phyloP scores from a whole-genome alignment of 1,140 invertebrate species.

The Zaprionus tsacasi region DNA sequence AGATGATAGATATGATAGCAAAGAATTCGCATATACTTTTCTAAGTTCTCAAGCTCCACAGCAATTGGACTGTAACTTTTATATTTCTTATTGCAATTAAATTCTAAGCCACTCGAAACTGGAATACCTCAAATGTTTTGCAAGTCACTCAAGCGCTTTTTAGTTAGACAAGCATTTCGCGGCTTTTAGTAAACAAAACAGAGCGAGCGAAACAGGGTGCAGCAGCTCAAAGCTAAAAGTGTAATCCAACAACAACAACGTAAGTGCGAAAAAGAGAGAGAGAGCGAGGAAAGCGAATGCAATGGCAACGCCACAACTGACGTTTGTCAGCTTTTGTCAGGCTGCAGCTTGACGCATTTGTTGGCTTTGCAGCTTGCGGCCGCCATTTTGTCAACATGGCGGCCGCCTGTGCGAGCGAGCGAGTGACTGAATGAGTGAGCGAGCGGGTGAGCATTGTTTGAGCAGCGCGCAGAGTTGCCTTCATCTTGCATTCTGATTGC shows the following conservation, averaged over 20 bases:
- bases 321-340: conserved; percentile 55
- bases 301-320: conserved; percentile 7
- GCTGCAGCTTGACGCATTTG: conserved; percentile 43
- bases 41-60: no score
- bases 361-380: conserved; percentile 75
- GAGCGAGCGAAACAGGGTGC: not conserved
- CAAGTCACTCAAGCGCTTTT: conserved; percentile 5
- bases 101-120: not conserved
- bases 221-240: conserved; percentile 51
- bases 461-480: conserved; percentile 50
- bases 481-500: conserved; percentile 82
- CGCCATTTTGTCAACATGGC: conserved; percentile 72
- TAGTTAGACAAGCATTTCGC: conserved; percentile 13
- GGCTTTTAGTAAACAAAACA: conserved; percentile 42
- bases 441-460: conserved; percentile 53
- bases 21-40: not conserved
- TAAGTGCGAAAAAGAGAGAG: conserved; percentile 13
- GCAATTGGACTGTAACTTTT: not conserved
- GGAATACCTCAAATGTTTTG: conserved; percentile 9
- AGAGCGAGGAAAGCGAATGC: conserved; percentile 7
- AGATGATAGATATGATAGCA: no score
- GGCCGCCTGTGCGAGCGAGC: conserved; percentile 11
- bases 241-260: conserved; percentile 45
- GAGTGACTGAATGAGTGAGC: no score
- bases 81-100: not conserved